Conservation (phyloP, 1,140 invertebrate genomes). For the Xylocopa sonorina region DNA sequence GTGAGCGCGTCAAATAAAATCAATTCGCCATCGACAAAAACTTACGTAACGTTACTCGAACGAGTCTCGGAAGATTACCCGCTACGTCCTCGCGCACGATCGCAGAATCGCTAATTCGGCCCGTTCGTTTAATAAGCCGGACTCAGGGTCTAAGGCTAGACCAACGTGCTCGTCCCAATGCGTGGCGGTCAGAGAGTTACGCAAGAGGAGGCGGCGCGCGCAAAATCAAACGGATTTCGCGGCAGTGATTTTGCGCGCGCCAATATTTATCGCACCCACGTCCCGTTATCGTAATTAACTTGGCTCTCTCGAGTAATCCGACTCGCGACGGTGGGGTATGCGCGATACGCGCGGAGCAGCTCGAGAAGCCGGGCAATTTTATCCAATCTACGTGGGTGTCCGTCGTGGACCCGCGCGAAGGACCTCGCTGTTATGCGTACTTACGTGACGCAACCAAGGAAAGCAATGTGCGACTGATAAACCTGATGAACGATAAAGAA, state of each 20-base stretch:
- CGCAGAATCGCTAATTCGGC: background rate
- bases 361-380: constrained; percentile 32
- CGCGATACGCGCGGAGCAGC: constrained; percentile 40
- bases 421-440: too few species aligned
- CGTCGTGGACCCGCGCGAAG: constrained; percentile 8
- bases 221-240: constrained; percentile 23
- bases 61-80: background rate
- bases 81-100: background rate
- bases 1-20: background rate
- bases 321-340: constrained; percentile 27
- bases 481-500: constrained; percentile 54
- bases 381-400: constrained; percentile 54
- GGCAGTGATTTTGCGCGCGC: constrained; percentile 26
- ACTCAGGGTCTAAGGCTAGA: too few species aligned
- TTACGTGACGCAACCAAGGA: constrained; percentile 47
- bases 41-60: background rate
- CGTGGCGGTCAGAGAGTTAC: constrained; percentile 2
- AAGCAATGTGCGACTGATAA: constrained; percentile 41
- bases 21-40: background rate
- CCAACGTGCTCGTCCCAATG: background rate
- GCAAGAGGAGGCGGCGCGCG: background rate
- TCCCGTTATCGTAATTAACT: constrained; percentile 62
- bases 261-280: constrained; percentile 50
- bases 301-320: constrained; percentile 31
- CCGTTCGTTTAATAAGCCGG: constrained; percentile 21